phyloP scores from a whole-genome alignment of 1,140 invertebrate species.

The Rhizoglyphus robini region DNA sequence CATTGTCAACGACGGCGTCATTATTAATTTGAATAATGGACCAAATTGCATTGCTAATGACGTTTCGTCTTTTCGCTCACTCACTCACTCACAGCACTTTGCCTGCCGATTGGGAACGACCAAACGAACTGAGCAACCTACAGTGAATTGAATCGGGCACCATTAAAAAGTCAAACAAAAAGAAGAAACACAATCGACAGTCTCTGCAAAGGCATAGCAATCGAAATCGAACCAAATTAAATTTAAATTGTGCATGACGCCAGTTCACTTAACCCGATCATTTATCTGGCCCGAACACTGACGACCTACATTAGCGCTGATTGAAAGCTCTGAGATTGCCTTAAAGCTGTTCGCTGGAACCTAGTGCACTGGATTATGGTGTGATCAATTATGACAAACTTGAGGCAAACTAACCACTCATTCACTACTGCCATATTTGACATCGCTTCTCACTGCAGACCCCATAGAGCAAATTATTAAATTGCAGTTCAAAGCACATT shows the following conservation, averaged over 20 bases:
- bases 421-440: not conserved
- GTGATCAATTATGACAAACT: too few relatives aligned
- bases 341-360: too few relatives aligned
- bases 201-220: not conserved
- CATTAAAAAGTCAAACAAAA: not conserved
- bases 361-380: too few relatives aligned
- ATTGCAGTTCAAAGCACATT: not conserved
- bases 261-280: slow-evolving; percentile 2
- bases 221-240: slow-evolving; percentile 9
- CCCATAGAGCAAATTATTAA: not conserved
- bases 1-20: not conserved
- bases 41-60: slow-evolving; percentile 13
- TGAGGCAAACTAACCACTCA: not conserved
- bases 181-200: not conserved
- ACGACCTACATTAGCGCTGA: not conserved
- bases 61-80: not conserved
- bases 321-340: too few relatives aligned
- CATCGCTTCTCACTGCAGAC: not conserved
- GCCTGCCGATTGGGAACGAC: not conserved
- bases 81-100: not conserved
- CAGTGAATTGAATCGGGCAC: not conserved
- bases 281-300: slow-evolving; percentile 4
- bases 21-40: slow-evolving; percentile 12
- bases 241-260: slow-evolving; percentile 13
- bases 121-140: not conserved